These are phyloP conservation scores for Apamea monoglypha DNA, from an alignment of 2,888 invertebrate species.

Conservation along the genomic window DNA sequence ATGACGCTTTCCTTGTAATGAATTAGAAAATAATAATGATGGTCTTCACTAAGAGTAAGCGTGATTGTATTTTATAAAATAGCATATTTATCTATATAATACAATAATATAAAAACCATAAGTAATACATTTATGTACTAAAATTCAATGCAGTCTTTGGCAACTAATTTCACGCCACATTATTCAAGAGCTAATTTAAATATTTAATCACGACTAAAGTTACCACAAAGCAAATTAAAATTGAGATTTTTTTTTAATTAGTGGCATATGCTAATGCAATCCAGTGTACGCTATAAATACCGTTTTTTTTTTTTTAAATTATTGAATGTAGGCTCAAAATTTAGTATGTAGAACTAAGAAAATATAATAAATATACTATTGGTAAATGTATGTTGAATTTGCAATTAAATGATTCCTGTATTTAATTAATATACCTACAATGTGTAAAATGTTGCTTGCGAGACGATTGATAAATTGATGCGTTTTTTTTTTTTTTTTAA, in stretches of 20 bases:
- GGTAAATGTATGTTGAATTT: neutral
- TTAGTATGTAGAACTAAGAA: neutral
- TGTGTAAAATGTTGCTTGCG: slow-evolving; percentile 5
- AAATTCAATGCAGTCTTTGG: neutral
- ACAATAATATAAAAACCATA: neutral
- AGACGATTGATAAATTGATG: neutral
- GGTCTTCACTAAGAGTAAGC: slow-evolving; percentile 33
- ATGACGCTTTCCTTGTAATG: slow-evolving; percentile 12
- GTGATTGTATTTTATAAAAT: slow-evolving; percentile 33
- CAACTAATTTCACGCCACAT: neutral
- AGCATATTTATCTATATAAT: neutral
- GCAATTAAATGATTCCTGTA: neutral
- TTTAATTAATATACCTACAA: slow-evolving; percentile 1
- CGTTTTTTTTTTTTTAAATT: neutral
- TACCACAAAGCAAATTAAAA: neutral
- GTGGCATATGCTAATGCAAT: neutral
- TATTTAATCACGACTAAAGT: slow-evolving; percentile 5
- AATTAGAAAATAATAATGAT: slow-evolving; percentile 24
- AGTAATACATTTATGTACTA: neutral
- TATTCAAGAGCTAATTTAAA: neutral
- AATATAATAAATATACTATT: neutral
- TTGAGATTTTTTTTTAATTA: neutral
- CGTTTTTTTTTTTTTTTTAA: neutral
- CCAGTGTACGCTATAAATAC: neutral
- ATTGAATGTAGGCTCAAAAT: neutral